Evolutionary conservation across 2,888 invertebrate genomes (phyloP).

Genomic region (Julus scanicus): DNA sequence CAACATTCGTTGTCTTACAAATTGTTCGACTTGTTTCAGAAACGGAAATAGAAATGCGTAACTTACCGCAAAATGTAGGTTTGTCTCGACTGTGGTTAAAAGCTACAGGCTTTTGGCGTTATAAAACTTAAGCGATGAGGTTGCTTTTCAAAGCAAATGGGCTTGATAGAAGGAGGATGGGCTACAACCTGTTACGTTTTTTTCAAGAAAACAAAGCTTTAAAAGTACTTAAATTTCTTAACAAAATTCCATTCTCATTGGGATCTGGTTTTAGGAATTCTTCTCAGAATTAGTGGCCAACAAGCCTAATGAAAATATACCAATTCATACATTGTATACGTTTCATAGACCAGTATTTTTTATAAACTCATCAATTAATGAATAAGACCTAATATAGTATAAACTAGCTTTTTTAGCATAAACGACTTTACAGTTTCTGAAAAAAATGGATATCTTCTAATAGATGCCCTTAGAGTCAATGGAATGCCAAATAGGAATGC

Average conservation of each 20-base stretch:
- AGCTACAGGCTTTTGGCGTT: not conserved
- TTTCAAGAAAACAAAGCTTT: not conserved
- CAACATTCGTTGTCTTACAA: not conserved
- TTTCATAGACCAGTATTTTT: no score
- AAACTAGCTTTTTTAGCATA: no score
- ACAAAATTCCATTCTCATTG: not conserved
- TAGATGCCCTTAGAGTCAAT: no score
- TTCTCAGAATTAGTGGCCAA: not conserved
- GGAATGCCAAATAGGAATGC: no score
- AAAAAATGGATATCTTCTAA: no score
- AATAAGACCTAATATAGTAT: no score
- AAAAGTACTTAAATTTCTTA: not conserved
- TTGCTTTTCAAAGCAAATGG: not conserved
- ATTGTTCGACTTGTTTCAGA: slow-evolving; percentile 17
- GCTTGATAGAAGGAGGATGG: not conserved
- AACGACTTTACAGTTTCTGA: no score
- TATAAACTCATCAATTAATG: no score
- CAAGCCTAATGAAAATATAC: no score
- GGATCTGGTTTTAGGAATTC: not conserved
- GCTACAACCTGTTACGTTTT: not conserved
- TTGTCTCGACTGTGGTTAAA: not conserved
- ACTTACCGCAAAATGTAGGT: slow-evolving; percentile 1
- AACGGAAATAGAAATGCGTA: slow-evolving; percentile 36
- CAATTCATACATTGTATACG: no score
- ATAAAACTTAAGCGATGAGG: not conserved